Evolutionary conservation across 2,113 vertebrate species (phyloP).

Genomic region (Okapia johnstoni): DNA sequence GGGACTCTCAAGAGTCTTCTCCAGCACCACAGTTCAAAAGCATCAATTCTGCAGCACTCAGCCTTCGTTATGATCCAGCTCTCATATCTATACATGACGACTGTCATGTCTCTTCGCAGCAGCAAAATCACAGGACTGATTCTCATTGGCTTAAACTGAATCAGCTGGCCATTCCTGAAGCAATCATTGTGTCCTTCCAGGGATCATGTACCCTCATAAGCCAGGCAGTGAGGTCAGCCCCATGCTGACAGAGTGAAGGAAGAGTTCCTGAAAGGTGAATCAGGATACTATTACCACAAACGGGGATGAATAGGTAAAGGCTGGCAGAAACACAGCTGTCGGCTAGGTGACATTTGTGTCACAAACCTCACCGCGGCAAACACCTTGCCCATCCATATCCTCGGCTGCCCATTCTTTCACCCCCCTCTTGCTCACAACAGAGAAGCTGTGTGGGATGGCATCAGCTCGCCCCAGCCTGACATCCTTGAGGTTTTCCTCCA

Average conservation of each 20-base stretch:
- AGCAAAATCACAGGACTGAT: neutral
- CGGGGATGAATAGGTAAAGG: too few species aligned
- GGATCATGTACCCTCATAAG: neutral
- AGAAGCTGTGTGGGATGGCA: neutral
- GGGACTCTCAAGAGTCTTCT: neutral
- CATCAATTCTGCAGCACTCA: neutral
- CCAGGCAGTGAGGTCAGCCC: neutral
- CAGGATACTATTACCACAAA: neutral
- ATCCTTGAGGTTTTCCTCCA: neutral
- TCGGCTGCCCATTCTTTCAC: neutral
- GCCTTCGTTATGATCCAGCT: neutral
- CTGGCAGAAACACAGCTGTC: neutral
- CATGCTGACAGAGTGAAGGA: neutral
- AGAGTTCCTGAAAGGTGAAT: neutral
- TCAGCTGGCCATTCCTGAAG: neutral
- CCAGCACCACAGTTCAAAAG: neutral
- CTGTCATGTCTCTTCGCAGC: neutral
- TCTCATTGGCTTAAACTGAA: neutral
- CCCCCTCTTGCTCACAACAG: neutral
- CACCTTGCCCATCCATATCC: neutral
- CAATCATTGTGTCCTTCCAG: neutral
- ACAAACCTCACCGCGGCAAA: neutral
- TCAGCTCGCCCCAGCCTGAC: neutral
- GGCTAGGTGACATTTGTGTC: neutral
- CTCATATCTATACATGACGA: neutral